Conservation (phyloP, 2,113 vertebrate species). For the Phylloscopus trochiloides region DNA sequence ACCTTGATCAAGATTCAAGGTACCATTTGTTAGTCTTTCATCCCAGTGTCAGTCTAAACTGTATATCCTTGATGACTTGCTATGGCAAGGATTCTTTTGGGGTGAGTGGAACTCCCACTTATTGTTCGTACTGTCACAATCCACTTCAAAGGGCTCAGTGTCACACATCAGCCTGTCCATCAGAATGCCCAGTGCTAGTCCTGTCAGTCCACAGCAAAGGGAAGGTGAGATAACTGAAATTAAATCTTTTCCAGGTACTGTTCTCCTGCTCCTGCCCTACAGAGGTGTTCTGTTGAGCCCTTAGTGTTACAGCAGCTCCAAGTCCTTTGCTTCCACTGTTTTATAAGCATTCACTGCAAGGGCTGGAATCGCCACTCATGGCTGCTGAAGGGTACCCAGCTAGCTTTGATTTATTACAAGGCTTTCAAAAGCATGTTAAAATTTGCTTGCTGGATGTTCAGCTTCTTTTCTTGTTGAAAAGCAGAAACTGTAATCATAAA, state of each 20-base stretch:
- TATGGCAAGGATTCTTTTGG: background rate
- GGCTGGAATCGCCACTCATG: background rate
- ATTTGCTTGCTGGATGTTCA: background rate
- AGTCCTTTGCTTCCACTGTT: background rate
- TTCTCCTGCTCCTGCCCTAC: background rate
- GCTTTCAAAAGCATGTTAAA: slow-evolving; percentile 5
- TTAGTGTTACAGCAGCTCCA: background rate
- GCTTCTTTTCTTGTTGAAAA: slow-evolving; percentile 22
- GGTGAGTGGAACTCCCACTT: background rate
- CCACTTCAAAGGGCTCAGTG: background rate
- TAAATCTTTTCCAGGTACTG: background rate
- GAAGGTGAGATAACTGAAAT: background rate
- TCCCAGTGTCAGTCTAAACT: background rate
- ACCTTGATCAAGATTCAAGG: background rate
- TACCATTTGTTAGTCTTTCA: background rate
- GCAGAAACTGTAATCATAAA: background rate
- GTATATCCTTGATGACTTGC: fast-evolving
- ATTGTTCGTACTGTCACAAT: background rate
- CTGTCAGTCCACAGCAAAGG: background rate
- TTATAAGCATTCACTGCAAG: background rate
- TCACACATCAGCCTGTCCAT: background rate
- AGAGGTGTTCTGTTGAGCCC: background rate
- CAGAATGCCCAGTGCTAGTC: background rate
- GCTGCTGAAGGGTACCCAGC: background rate
- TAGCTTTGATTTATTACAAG: background rate